phyloP scores from a whole-genome alignment of 2,888 invertebrate genomes.

The Malthinus seriepunctatus region DNA sequence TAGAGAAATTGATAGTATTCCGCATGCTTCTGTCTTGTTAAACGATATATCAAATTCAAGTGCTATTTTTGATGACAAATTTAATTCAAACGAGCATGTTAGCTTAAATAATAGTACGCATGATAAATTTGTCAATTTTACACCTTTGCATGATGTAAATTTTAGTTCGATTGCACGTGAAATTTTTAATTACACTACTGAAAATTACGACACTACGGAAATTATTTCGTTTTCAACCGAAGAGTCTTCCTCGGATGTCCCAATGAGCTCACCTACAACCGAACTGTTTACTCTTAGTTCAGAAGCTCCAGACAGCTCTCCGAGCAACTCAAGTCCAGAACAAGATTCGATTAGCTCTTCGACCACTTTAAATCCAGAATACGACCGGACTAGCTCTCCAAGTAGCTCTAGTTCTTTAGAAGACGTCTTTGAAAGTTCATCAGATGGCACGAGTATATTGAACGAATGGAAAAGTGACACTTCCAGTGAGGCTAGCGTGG shows the following conservation, averaged over 20 bases:
- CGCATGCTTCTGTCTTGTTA: slow-evolving; percentile 51
- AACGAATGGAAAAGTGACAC: too few species aligned
- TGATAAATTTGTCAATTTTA: slow-evolving; percentile 35
- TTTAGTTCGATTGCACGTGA: slow-evolving; percentile 33
- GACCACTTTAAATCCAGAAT: slow-evolving; percentile 6
- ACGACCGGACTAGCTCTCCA: too few species aligned
- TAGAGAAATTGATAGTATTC: slow-evolving; percentile 61
- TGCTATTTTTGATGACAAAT: slow-evolving; percentile 36
- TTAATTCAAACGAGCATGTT: slow-evolving; percentile 41
- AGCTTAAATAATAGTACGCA: slow-evolving; percentile 41
- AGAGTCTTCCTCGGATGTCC: too few species aligned
- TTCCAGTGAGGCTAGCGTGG: neutral
- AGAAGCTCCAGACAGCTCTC: too few species aligned
- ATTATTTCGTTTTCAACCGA: too few species aligned
- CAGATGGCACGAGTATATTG: too few species aligned
- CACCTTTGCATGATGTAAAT: slow-evolving; percentile 48
- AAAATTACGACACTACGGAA: neutral
- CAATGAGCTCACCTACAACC: too few species aligned
- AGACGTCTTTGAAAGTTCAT: too few species aligned
- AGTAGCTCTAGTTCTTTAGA: too few species aligned
- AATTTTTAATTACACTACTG: neutral
- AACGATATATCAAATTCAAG: slow-evolving; percentile 35
- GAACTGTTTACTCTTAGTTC: too few species aligned
- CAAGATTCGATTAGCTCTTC: too few species aligned
- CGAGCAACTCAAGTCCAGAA: too few species aligned